These are phyloP conservation scores for Danio albolineatus DNA, from an alignment of 2,797 vertebrate species.

Conservation along the genomic window DNA sequence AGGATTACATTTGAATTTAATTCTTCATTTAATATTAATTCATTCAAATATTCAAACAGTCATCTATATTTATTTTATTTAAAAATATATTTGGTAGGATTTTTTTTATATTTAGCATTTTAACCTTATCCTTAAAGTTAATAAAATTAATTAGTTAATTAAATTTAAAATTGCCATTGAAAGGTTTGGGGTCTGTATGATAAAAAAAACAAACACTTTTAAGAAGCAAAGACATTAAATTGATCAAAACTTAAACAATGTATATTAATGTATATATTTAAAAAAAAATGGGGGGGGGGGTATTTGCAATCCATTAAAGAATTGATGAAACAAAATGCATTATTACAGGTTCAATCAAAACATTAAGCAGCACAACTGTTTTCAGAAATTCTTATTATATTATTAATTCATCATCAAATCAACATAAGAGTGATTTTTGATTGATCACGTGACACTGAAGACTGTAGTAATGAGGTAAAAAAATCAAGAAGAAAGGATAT, in stretches of 20 bases:
- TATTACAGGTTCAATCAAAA: background rate
- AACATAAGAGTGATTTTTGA: background rate
- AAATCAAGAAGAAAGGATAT: background rate
- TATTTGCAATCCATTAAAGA: background rate
- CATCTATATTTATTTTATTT: background rate
- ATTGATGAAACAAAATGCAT: background rate
- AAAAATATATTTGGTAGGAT: background rate
- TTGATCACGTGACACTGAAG: background rate
- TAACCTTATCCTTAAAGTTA: background rate
- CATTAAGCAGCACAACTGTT: background rate
- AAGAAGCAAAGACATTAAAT: background rate
- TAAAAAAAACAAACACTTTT: background rate
- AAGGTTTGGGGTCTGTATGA: background rate
- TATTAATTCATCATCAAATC: background rate
- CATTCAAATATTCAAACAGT: background rate
- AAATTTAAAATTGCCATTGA: background rate
- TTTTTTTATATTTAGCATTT: background rate
- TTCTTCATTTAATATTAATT: background rate
- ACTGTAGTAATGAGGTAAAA: background rate
- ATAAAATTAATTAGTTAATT: too few species aligned
- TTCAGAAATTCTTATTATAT: background rate
- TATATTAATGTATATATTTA: too few species aligned
- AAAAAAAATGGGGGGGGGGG: too few species aligned
- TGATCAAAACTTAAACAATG: too few species aligned
- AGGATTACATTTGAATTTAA: background rate